These are phyloP conservation scores for Mythimna ferrago DNA, from an alignment of 2,888 invertebrate species.

Conservation along the genomic window DNA sequence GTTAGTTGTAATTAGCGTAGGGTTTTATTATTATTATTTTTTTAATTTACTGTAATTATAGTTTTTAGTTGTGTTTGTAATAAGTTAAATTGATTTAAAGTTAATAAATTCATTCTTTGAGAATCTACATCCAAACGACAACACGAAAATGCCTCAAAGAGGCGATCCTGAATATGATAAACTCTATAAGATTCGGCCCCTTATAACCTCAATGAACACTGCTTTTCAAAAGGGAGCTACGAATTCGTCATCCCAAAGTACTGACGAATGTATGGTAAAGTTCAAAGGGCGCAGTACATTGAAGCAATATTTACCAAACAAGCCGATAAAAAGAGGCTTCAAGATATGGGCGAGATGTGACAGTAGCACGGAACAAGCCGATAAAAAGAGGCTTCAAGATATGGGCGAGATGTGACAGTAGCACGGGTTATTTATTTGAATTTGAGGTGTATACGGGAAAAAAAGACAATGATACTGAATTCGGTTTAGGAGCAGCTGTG, in stretches of 20 bases:
- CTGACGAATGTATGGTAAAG: slow-evolving; percentile 13
- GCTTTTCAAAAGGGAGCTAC: slow-evolving; percentile 3
- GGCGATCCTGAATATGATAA: slow-evolving; percentile 9
- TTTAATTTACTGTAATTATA: no score
- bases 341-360: slow-evolving; percentile 34
- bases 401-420: slow-evolving; percentile 27
- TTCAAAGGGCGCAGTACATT: slow-evolving; percentile 1
- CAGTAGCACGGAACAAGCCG: slow-evolving; percentile 27
- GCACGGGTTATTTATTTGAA: slow-evolving; percentile 42
- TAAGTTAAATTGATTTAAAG: no score
- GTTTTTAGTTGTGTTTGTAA: no score
- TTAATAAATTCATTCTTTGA: no score
- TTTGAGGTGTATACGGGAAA: slow-evolving; percentile 50
- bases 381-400: slow-evolving; percentile 37
- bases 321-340: slow-evolving; percentile 34
- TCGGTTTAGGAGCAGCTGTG: slow-evolving; percentile 59
- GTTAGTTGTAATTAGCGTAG: no score
- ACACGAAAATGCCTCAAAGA: slow-evolving; percentile 3
- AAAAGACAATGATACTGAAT: slow-evolving; percentile 37
- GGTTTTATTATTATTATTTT: no score
- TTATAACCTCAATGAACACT: not conserved
- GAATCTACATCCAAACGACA: slow-evolving; percentile 7
- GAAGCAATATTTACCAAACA: slow-evolving; percentile 36
- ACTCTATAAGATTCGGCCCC: not conserved
- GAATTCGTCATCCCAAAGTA: slow-evolving; percentile 10